Evolutionary conservation across 2,888 invertebrate genomes (phyloP).

Genomic region (Agrotis puta): DNA sequence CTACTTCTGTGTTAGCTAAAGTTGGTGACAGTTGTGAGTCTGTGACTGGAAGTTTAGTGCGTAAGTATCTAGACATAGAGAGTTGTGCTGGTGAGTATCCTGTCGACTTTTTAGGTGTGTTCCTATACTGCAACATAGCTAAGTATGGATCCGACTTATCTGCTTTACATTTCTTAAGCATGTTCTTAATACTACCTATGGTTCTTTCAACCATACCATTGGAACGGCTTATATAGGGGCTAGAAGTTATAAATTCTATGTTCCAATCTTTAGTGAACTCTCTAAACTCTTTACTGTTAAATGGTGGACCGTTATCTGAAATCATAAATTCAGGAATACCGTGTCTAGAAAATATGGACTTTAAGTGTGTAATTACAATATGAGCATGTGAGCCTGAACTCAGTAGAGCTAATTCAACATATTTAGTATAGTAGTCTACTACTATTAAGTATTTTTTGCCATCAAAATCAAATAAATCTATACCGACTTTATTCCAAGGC

Average conservation of each 20-base stretch:
- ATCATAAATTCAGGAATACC: not conserved
- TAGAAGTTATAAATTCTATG: not conserved
- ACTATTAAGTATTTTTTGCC: not conserved
- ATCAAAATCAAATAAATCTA: not conserved
- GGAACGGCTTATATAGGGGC: slow-evolving; percentile 1
- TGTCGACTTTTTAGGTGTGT: slow-evolving; percentile 4
- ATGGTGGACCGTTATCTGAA: not conserved
- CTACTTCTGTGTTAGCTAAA: not conserved
- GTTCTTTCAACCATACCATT: slow-evolving; percentile 6
- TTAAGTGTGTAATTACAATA: not conserved
- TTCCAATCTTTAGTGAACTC: not conserved
- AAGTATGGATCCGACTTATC: not conserved
- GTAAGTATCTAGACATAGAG: not conserved
- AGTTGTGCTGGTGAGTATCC: slow-evolving; percentile 2
- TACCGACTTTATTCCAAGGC: slow-evolving; percentile 1
- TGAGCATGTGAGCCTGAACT: not conserved
- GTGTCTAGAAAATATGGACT: not conserved
- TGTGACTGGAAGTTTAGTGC: not conserved
- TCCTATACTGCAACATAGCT: not conserved
- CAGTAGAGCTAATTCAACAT: not conserved
- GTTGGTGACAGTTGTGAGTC: not conserved
- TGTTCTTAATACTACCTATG: not conserved
- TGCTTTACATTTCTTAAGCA: slow-evolving; percentile 1
- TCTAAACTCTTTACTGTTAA: not conserved
- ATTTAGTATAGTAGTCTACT: slow-evolving; percentile 1